phyloP scores from a whole-genome alignment of 2,888 invertebrate genomes.

The Drosophila quasianomalipes region DNA sequence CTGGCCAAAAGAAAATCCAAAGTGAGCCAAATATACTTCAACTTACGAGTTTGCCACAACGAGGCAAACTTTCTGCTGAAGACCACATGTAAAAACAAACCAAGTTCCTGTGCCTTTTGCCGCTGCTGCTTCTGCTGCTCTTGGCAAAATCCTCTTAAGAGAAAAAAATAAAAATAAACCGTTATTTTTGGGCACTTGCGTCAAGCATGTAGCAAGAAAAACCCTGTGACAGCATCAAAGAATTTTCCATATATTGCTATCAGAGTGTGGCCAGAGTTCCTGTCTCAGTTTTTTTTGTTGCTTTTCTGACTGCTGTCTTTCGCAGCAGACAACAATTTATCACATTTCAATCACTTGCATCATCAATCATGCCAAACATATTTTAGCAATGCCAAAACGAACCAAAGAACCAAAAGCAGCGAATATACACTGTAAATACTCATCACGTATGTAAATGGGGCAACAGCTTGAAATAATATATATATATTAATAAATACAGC shows the following conservation, averaged over 20 bases:
- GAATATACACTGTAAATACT: conserved; percentile 23
- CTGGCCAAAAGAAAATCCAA: conserved; percentile 29
- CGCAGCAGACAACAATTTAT: conserved; percentile 68
- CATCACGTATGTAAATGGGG: conserved; percentile 25
- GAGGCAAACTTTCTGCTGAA: conserved; percentile 49
- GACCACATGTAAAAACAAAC: conserved; percentile 62
- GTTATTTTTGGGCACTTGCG: conserved; percentile 29
- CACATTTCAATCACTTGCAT: conserved; percentile 72
- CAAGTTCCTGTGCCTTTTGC: conserved; percentile 8
- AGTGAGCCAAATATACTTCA: conserved; percentile 29
- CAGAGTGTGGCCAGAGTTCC: conserved; percentile 12
- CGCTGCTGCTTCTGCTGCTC: conserved; percentile 16
- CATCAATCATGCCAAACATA: conserved; percentile 74
- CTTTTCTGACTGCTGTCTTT: conserved; percentile 40
- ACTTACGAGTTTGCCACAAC: conserved; percentile 35
- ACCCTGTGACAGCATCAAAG: conserved; percentile 10
- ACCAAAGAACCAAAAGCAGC: conserved; percentile 27
- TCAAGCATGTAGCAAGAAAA: conserved; percentile 35
- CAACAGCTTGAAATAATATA: conserved; percentile 6
- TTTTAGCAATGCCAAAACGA: conserved; percentile 43
- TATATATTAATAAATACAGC: too few relatives aligned
- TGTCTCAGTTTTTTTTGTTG: conserved; percentile 8
- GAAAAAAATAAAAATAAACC: conserved; percentile 14
- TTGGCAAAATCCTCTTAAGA: conserved; percentile 65
- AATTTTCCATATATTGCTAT: conserved; percentile 38